These are phyloP conservation scores for Lomographa bimaculata DNA, from an alignment of 2,888 invertebrate species.

Conservation along the genomic window DNA sequence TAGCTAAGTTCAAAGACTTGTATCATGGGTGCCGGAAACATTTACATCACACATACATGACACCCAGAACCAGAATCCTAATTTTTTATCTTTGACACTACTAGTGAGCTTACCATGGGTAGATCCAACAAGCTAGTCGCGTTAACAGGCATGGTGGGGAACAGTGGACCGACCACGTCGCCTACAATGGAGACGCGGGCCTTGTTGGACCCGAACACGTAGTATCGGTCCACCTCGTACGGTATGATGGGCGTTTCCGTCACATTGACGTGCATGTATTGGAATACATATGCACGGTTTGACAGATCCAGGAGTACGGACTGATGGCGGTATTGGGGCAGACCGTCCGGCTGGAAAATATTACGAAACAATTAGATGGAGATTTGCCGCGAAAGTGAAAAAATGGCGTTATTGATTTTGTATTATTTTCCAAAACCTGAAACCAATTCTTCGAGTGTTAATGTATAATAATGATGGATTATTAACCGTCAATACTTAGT, in stretches of 20 bases:
- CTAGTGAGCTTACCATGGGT: conserved; percentile 90
- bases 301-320: conserved; percentile 96
- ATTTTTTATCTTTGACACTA: no score
- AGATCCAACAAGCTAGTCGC: conserved; percentile 90
- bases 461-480: no score
- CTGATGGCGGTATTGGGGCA: conserved; percentile 96
- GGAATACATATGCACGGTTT: conserved; percentile 95
- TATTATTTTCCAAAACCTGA: no score
- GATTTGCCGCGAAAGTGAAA: no score
- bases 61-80: no score
- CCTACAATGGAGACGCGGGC: conserved; percentile 93
- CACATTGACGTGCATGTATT: conserved; percentile 97
- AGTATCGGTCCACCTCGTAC: conserved; percentile 92
- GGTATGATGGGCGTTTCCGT: conserved; percentile 97
- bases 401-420: no score
- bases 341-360: conserved; percentile 90
- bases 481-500: no score
- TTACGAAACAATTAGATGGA: no score
- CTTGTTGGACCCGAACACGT: conserved; percentile 95
- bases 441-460: no score
- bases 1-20: no score
- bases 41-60: no score
- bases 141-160: conserved; percentile 96
- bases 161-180: conserved; percentile 96
- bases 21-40: no score